Base-by-base conservation (phyloP, 2,888 invertebrate genomes). In the Trichopoda pennipes region DNA sequence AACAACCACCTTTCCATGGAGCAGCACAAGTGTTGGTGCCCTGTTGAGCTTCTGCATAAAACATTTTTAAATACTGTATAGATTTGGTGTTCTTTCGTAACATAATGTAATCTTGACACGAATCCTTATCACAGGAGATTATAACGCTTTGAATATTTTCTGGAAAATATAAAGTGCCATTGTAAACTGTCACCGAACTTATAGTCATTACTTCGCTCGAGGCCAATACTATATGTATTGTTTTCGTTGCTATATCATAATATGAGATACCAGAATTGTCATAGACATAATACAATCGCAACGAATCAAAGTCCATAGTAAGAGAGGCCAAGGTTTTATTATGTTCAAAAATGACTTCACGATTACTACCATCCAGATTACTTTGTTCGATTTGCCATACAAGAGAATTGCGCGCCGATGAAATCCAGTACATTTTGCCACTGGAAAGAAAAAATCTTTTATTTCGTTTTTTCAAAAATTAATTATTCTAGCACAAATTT, bases 221-320 rank as follows among this genome's bases (percentile, higher is more conserved):
- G 16, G 84, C 82, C 32, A 90, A 76, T 0, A 90, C 89, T 8
- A 87, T 85, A 6, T 87, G 85, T 2, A 89, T 86, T 35, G 87
- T 88, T 56, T 91, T 90, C 2, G 87, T 89, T 21, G 85, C 87
- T 38, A 94, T 89, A 86, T 94, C 93, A 81, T 93, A 92, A 89
- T 93, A 95, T 86, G 94, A 93, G 61, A 93, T 92, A 55, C 93
- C 92, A 10, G 92, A 92, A 56, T 92, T 86, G 44, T 88, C 88
- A 21, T 93, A 94, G 3, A 95, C 93, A 94, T 96, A 97, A 91
- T 96, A 97, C 74, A 97, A 90, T 2, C 94, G 92, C 81, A 93
- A 91, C 1, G 91, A 89, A 28, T 92, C 92, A 77, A 92, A 90
- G 89, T 95, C 95, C 87, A 94, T 90, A 16, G 92, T 92, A 86